Base-by-base conservation (phyloP, 2,797 vertebrate species). In the Scyliorhinus canicula region DNA sequence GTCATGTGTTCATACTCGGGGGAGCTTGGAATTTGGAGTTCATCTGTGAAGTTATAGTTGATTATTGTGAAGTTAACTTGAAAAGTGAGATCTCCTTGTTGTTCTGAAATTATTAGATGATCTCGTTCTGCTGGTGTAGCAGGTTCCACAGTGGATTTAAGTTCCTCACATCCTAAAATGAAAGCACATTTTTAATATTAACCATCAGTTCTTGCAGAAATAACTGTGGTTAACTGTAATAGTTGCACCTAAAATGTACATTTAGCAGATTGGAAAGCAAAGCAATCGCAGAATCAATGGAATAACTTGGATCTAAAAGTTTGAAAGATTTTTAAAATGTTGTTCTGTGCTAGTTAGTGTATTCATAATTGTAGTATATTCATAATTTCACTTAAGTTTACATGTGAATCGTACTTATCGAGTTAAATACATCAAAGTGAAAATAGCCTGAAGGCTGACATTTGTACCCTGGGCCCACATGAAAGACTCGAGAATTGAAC, bases 121-220 rank as follows among this genome's bases (percentile, higher is more conserved):
- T 31, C 44, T 47, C 0, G 21, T 47, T 50, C n/a, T 93, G 0
- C 4, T 0, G 57, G 1, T 47, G 91, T 26, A 47, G 24, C 40
- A 93, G n/a, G 57, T 93, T 40, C 57, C n/a, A 65, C 28, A 12
- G 57, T 67, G 8, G 63, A 26, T 93, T 67, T 67, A 40, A 44
- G 19, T 93, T 93, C 63, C 60, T 69, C 44, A n/a, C 91, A 93
- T 14, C 44, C 91, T 93, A 50, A 93, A 93, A 93, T 50, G 24
- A 93, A 65, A 93, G 21, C 35, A 19, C 21, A 44, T 65, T 69
- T 47, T 93, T 93, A 93, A 93, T 47, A 60, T 16, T n/a, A 0
- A 35, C 35, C 55, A 55, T n/a, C 57, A 52, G 11, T 60, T 90
- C 57, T n/a, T 19, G 35, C 86, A 90, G 52, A 60, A 60, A n/a